These are phyloP conservation scores for Amblyjoppa proteus DNA, from an alignment of 2,888 invertebrate genomes.

Conservation along the genomic window DNA sequence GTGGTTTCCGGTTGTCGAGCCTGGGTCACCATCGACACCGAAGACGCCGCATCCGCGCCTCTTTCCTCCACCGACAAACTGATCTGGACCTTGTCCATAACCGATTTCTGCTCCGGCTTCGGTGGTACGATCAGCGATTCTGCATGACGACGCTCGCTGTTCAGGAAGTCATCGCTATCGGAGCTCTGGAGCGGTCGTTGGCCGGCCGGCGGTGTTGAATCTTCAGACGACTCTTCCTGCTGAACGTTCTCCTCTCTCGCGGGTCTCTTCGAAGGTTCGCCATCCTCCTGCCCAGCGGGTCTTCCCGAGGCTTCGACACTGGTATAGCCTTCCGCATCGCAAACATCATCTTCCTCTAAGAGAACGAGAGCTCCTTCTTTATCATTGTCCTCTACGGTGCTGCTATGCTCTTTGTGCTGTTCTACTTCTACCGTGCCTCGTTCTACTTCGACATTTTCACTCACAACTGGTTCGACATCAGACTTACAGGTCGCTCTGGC, in stretches of 20 bases:
- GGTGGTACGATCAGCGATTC: slow-evolving; percentile 5
- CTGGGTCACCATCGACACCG: slow-evolving; percentile 78
- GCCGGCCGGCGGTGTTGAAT: slow-evolving; percentile 3
- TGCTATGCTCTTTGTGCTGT: slow-evolving; percentile 80
- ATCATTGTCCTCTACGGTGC: slow-evolving; percentile 80
- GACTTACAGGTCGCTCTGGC: slow-evolving; percentile 82
- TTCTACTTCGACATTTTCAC: slow-evolving; percentile 79
- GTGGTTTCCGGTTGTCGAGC: slow-evolving; percentile 74
- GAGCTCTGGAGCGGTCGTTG: slow-evolving; percentile 7
- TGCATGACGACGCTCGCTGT: slow-evolving; percentile 26
- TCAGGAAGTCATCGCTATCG: slow-evolving; percentile 35
- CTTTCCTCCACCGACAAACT: slow-evolving; percentile 78
- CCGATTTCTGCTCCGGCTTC: slow-evolving; percentile 60
- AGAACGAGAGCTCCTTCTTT: slow-evolving; percentile 66
- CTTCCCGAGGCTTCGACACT: slow-evolving; percentile 10
- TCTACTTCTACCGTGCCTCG: slow-evolving; percentile 84
- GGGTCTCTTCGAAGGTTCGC: slow-evolving; percentile 8
- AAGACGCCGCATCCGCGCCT: slow-evolving; percentile 73
- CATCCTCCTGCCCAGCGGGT: neutral
- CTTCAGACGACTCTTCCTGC: slow-evolving; percentile 11
- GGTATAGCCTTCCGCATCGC: slow-evolving; percentile 16
- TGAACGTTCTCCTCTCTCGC: slow-evolving; percentile 5
- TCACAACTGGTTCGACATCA: slow-evolving; percentile 79
- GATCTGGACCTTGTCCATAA: slow-evolving; percentile 80
- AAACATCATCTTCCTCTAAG: slow-evolving; percentile 76